A percentile compares a stretch with the other conserved stretches of the same genome.
phyloP scores from a whole-genome alignment of 2,113 vertebrate species.

The Pachycephala philippinensis region DNA sequence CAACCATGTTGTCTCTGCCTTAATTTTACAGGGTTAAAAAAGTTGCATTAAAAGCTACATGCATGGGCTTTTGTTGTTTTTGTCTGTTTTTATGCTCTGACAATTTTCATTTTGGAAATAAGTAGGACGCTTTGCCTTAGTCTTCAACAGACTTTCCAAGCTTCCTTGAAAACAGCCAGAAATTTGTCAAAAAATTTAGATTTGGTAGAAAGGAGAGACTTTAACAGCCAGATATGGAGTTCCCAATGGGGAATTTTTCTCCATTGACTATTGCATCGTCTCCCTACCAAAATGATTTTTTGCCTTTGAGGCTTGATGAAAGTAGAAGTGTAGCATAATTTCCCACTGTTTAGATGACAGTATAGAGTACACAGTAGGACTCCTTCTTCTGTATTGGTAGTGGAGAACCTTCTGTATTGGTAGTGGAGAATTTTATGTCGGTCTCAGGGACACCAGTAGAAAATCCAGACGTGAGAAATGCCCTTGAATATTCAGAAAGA shows the following conservation, averaged over 20 bases:
- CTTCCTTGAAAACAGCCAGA: not conserved
- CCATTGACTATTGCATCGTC: not conserved
- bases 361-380: not conserved
- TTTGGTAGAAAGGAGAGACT: not conserved
- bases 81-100: not conserved
- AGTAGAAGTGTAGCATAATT: not conserved
- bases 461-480: not conserved
- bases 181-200: not conserved
- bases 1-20: not conserved
- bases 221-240: not conserved
- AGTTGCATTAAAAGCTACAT: not conserved
- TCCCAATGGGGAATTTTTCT: not conserved
- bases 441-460: not conserved
- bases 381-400: not conserved
- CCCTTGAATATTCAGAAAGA: not conserved
- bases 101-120: not conserved
- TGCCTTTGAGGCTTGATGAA: not conserved
- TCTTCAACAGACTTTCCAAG: not conserved
- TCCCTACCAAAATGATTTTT: not conserved
- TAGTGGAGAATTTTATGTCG: fast-evolving
- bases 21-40: not conserved
- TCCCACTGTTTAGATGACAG: not conserved
- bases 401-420: not conserved
- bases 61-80: not conserved
- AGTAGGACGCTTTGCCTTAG: not conserved